These are phyloP conservation scores for Julus scandinavius DNA, from an alignment of 2,888 invertebrate genomes.

Conservation along the genomic window DNA sequence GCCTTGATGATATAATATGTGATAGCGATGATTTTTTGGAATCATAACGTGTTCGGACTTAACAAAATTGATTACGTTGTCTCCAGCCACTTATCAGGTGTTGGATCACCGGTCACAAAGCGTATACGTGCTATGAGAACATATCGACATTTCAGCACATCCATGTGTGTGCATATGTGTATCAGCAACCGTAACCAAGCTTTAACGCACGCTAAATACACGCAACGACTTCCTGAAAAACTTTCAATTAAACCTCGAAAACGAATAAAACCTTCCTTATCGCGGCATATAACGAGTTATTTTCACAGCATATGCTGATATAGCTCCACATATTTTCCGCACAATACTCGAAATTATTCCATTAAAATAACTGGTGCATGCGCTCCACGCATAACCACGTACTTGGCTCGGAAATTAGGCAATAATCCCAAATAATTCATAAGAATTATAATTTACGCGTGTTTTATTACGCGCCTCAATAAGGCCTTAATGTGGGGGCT, in stretches of 20 bases:
- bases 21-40: no score
- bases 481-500: background rate
- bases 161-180: no score
- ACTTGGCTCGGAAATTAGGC: background rate
- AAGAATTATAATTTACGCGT: slow-evolving; percentile 10
- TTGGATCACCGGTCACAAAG: no score
- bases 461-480: slow-evolving; percentile 18
- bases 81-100: no score
- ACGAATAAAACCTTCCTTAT: slow-evolving; percentile 8
- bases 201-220: background rate
- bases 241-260: background rate
- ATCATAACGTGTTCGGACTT: no score
- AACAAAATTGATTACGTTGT: no score
- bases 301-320: background rate
- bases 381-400: no score
- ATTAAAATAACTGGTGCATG: background rate
- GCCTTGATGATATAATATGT: no score
- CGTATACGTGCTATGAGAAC: no score
- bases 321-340: background rate
- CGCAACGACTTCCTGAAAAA: background rate
- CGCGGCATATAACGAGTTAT: background rate
- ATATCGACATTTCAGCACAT: no score
- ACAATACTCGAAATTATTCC: slow-evolving; percentile 8
- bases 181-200: no score
- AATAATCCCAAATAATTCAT: slow-evolving; percentile 11